phyloP scores from a whole-genome alignment of 1,140 invertebrate genomes.

The Leptinotarsa lineolata region DNA sequence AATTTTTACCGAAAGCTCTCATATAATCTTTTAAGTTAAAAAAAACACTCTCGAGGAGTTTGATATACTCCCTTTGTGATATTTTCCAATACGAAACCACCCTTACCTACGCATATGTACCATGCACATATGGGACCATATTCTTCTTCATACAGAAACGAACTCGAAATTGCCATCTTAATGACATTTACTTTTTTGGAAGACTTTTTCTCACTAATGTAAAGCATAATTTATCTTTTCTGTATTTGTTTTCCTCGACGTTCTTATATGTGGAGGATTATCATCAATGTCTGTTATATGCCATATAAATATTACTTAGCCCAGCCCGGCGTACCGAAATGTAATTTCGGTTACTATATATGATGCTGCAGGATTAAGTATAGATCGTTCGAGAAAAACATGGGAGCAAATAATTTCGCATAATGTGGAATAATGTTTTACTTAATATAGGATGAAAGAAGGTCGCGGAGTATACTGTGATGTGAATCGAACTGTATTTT shows the following conservation, averaged over 20 bases:
- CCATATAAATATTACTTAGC: constrained; percentile 25
- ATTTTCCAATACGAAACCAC: neutral
- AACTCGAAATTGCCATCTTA: constrained; percentile 19
- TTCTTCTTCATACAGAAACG: neutral
- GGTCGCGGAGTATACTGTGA: neutral
- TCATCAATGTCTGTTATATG: constrained; percentile 26
- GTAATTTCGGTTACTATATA: constrained; percentile 14
- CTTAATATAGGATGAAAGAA: constrained; percentile 9
- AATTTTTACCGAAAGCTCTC: no score
- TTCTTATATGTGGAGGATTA: constrained; percentile 23
- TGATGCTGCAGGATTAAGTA: constrained; percentile 18
- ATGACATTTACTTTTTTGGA: constrained; percentile 23
- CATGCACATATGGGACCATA: neutral
- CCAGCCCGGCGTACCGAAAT: constrained; percentile 13
- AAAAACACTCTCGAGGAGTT: no score
- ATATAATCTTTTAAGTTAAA: no score
- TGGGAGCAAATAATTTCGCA: constrained; percentile 14
- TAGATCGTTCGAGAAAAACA: constrained; percentile 8
- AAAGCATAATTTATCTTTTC: constrained; percentile 23
- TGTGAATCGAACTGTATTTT: no score
- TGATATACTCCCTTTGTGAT: no score
- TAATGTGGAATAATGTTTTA: constrained; percentile 12
- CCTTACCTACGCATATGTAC: constrained; percentile 2
- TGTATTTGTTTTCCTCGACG: constrained; percentile 23
- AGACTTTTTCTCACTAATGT: constrained; percentile 20